Evolutionary conservation across 2,797 vertebrate species (phyloP), one percentile per base, ranked within the genome.

Genomic region (Pseudomugil gertrudae): DNA sequence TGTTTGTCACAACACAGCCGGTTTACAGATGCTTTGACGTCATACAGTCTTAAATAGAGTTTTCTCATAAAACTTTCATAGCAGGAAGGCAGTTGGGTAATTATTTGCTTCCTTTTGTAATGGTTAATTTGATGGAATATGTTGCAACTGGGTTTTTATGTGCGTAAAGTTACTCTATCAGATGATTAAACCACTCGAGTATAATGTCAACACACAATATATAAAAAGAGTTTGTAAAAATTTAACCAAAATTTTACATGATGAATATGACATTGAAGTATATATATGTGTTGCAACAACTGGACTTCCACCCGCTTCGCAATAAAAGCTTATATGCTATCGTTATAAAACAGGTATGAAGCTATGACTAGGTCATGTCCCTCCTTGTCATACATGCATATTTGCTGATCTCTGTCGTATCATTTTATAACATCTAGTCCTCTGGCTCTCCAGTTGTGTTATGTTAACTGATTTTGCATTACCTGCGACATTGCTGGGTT

Each of bases 1-100:
- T 53, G 35, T 48, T 68, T 68, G 77, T 75, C 64, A 62, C 69
- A 59, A 58, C 69, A 76, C 69, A 76, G 76, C 67, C 66, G 75
- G 57, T 48, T 52, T 47, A 55, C 63, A 70, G 65, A 64, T 76
- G 72, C 63, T 70, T n/a, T 52, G 59, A 72, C 40, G 65, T 5
- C 58, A 66, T 57, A 72, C 36, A 67, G 59, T 52, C 53, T 59
- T 75, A 36, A 72, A 77, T 70, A 29, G 29, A 29, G 21, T 64
- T 63, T 13, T 8, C 53, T 60, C 71, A 36, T 14, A 35, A 58
- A 45, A 57, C 43, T 35, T 26, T 45, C 26, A 66, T 53, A n/a
- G n/a, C n/a, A n/a, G n/a, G n/a, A n/a, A n/a, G n/a, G n/a, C n/a
- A n/a, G n/a, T n/a, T n/a, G n/a, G 26, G 19, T 2, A 54, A 45